Percentiles rank a stretch among this genome's conserved stretches.
These are phyloP conservation scores for Sander lucioperca DNA, from an alignment of 2,113 vertebrate species.

Conservation along the genomic window DNA sequence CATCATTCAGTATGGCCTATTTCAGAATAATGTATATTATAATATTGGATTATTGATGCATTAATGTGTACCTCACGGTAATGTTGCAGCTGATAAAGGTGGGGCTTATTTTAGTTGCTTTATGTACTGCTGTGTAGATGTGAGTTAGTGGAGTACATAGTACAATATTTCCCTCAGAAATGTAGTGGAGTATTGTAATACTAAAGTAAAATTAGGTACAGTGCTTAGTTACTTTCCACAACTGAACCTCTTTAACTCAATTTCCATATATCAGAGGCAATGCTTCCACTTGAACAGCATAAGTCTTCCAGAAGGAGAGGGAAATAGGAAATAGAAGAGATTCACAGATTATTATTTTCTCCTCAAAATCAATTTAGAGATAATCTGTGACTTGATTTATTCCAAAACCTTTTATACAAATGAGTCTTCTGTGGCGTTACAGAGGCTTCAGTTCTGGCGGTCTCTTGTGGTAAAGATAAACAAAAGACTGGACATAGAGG, in stretches of 20 bases:
- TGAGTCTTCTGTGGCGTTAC: neutral
- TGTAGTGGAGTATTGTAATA: neutral
- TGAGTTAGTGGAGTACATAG: neutral
- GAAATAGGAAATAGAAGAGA: neutral
- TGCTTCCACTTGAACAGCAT: neutral
- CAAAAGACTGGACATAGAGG: fast-evolving
- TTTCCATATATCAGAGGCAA: neutral
- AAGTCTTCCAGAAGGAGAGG: neutral
- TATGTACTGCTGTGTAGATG: neutral
- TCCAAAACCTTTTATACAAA: neutral
- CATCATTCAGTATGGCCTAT: too few species aligned
- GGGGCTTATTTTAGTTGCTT: neutral
- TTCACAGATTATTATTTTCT: neutral
- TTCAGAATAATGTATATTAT: neutral
- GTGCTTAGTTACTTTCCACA: neutral
- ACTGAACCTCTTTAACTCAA: too few species aligned
- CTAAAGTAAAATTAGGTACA: neutral
- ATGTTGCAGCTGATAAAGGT: neutral
- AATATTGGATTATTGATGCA: neutral
- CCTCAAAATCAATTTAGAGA: neutral
- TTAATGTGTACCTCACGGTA: neutral
- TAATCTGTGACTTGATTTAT: neutral
- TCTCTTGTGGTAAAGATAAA: conserved; percentile 39
- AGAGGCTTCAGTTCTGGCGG: conserved; percentile 29
- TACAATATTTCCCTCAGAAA: neutral